Base-by-base conservation (phyloP, 2,888 invertebrate species). In the Deilephila elpenor region DNA sequence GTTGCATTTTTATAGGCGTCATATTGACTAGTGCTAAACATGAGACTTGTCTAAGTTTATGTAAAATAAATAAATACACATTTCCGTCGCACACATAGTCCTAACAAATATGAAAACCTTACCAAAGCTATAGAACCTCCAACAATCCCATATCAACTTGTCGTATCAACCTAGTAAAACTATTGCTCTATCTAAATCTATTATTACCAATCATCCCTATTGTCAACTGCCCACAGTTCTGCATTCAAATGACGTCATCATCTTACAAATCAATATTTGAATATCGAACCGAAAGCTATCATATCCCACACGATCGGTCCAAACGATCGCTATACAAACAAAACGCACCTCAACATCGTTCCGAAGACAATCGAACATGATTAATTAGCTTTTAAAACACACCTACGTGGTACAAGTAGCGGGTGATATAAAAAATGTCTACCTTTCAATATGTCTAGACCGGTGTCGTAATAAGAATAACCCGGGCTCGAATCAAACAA, bases 401-500 rank as follows among this genome's bases (percentile, higher is more conserved):
- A 82, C 89, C 90, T 82, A 87, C 88, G 75, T 75, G 74, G 74
- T 79, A 84, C 84, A 81, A 85, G 85, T 83, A 85, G 84, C 85
- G 83, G 80, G 75, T 80, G 77, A 82, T 83, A 84, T 88, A 89
- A 91, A 88, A 90, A 89, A 88, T 86, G 89, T 89, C 88, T 88
- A 86, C 84, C 84, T 87, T 83, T 82, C 86, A 85, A 86, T 87
- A 79, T 82, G 90, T 91, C 90, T 91, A 91, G 90, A 89, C 89
- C 77, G 74, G 78, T 80, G 83, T 90, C 44, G 71, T 71, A 71
- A 71, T 25, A 25, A 25, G 25, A 25, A 25, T 60, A 29, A 44
- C 14, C 44, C 44, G 71, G 84, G 74, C 73, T 78, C 76, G 81
- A 82, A 81, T 84, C 84, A 89, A 89, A 91, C 89, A 91, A 90